phyloP scores from a whole-genome alignment of 2,888 invertebrate species.

The Acutogordius australiensis region DNA sequence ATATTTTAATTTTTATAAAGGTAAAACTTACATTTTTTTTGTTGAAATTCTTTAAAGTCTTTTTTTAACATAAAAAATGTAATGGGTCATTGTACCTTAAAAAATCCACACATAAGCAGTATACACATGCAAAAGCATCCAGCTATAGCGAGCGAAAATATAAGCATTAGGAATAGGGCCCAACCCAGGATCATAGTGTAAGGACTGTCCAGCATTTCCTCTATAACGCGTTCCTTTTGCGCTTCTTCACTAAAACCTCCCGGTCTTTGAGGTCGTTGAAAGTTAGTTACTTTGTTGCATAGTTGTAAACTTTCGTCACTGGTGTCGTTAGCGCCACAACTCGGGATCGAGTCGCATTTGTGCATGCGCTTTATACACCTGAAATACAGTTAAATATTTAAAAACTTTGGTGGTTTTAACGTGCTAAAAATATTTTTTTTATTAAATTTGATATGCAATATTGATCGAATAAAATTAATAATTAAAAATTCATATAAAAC shows the following conservation, averaged over 20 bases:
- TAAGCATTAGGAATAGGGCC: neutral
- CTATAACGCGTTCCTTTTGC: neutral
- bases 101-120: neutral
- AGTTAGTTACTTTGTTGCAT: neutral
- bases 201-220: neutral
- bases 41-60: too few species aligned
- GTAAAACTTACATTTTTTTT: neutral
- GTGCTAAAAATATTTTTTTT: neutral
- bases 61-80: too few species aligned
- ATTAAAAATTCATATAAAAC: too few species aligned
- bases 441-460: neutral
- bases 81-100: too few species aligned
- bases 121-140: neutral
- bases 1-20: neutral
- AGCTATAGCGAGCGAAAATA: neutral
- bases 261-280: neutral
- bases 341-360: neutral
- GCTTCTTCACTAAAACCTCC: too few species aligned
- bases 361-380: neutral
- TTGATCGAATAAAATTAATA: too few species aligned
- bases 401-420: too few species aligned
- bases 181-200: neutral
- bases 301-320: neutral
- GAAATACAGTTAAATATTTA: too few species aligned
- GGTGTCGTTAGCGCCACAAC: neutral